These are phyloP conservation scores for Coelopa pilipes DNA, from an alignment of 2,888 invertebrate species.

Conservation along the genomic window DNA sequence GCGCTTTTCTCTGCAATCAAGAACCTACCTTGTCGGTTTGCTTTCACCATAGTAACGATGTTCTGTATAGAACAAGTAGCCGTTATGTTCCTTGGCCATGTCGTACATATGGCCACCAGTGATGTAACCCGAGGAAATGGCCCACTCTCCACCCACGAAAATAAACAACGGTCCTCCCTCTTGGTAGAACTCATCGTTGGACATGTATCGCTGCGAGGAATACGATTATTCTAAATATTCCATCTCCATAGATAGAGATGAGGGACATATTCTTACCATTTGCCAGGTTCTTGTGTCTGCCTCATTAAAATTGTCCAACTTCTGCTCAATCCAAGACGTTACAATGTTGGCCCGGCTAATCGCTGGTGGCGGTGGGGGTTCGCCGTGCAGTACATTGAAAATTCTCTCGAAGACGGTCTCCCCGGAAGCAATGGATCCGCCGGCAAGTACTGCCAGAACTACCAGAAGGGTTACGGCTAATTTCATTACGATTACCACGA, in stretches of 20 bases:
- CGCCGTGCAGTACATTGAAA: conserved; percentile 63
- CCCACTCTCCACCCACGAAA: conserved; percentile 78
- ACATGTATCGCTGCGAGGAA: conserved; percentile 67
- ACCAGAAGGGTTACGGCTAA: neutral
- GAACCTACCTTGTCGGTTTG: conserved; percentile 74
- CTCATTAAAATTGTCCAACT: conserved; percentile 71
- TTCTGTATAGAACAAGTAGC: conserved; percentile 78
- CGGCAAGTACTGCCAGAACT: conserved; percentile 3
- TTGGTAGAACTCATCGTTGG: conserved; percentile 66
- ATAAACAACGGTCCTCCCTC: conserved; percentile 72
- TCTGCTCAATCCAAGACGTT: conserved; percentile 67
- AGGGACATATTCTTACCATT: conserved; percentile 68
- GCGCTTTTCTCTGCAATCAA: neutral
- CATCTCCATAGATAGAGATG: conserved; percentile 64
- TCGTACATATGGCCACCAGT: conserved; percentile 72
- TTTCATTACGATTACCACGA: conserved; percentile 9
- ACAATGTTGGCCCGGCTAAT: conserved; percentile 49
- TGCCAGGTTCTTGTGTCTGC: conserved; percentile 70
- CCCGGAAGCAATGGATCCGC: neutral
- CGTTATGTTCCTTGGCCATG: conserved; percentile 71
- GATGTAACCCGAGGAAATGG: conserved; percentile 71
- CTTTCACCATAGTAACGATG: conserved; percentile 85
- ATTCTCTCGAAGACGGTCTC: conserved; percentile 53
- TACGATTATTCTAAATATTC: neutral
- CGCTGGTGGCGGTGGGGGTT: conserved; percentile 62